A percentile compares a stretch with the other conserved stretches of the same genome.
Conservation (phyloP, 2,888 invertebrate genomes). For the Plagodis dolabraria region DNA sequence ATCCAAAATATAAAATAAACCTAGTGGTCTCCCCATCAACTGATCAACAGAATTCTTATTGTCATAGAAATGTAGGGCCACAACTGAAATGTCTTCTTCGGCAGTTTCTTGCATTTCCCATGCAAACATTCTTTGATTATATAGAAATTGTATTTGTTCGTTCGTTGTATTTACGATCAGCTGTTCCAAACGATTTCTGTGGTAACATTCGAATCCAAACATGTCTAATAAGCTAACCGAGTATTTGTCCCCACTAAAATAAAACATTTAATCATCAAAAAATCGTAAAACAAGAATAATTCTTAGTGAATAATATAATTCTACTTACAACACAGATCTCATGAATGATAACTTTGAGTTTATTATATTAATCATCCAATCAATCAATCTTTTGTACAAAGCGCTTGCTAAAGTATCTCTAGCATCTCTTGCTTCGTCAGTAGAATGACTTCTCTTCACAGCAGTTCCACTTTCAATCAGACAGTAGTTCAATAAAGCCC, state of each 20-base stretch:
- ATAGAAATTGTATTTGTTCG: slow-evolving; percentile 97
- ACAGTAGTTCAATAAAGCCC: slow-evolving; percentile 95
- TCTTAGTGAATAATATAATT: neutral
- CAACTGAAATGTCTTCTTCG: slow-evolving; percentile 91
- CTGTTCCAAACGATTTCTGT: slow-evolving; percentile 93
- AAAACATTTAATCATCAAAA: slow-evolving; percentile 10
- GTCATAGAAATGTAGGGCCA: slow-evolving; percentile 91
- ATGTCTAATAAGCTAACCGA: slow-evolving; percentile 93
- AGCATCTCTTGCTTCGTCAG: slow-evolving; percentile 92
- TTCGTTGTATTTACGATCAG: slow-evolving; percentile 95
- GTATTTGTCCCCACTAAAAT: slow-evolving; percentile 92
- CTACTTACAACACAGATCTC: slow-evolving; percentile 93
- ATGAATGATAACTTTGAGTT: slow-evolving; percentile 93
- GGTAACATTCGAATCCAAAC: slow-evolving; percentile 97
- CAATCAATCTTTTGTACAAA: slow-evolving; percentile 92
- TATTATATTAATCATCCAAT: slow-evolving; percentile 94
- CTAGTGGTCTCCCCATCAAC: slow-evolving; percentile 92
- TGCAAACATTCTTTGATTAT: slow-evolving; percentile 95
- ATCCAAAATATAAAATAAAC: slow-evolving; percentile 93
- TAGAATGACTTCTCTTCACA: slow-evolving; percentile 87
- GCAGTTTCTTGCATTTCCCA: slow-evolving; percentile 94
- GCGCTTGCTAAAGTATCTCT: slow-evolving; percentile 94
- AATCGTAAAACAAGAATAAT: neutral
- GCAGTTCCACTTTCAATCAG: slow-evolving; percentile 90
- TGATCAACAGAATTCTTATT: slow-evolving; percentile 95